phyloP scores from a whole-genome alignment of 53 echinoderm and acorn worm genomes.

The Holothuria scabra region DNA sequence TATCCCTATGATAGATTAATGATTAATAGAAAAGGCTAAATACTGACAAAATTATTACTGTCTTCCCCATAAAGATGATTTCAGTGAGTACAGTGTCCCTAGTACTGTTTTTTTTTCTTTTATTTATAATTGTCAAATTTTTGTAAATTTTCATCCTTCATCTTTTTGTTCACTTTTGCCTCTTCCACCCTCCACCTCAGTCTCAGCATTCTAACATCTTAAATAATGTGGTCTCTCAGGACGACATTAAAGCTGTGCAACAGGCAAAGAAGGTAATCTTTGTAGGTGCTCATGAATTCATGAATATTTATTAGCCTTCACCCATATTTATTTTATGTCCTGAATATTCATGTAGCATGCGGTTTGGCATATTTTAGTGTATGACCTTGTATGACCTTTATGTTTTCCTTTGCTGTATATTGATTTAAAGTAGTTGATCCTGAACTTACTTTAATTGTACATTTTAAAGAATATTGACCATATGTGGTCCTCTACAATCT shows the following conservation, averaged over 20 bases:
- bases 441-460: too few relatives aligned
- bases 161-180: conserved; percentile 16
- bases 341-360: conserved; percentile 19
- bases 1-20: too few relatives aligned
- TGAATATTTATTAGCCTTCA: not conserved
- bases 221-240: conserved; percentile 36
- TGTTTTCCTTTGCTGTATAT: not conserved
- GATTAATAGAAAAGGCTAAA: too few relatives aligned
- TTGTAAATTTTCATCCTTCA: too few relatives aligned
- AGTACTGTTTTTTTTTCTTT: too few relatives aligned
- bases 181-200: conserved; percentile 23
- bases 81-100: too few relatives aligned
- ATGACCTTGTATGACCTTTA: too few relatives aligned
- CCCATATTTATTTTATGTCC: not conserved
- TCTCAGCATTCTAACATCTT: conserved; percentile 35
- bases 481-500: too few relatives aligned
- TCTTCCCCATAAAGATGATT: too few relatives aligned
- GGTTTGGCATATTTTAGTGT: not conserved
- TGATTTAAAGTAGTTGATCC: not conserved
- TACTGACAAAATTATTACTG: too few relatives aligned
- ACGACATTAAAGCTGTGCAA: conserved; percentile 32
- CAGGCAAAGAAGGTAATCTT: conserved; percentile 32
- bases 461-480: too few relatives aligned
- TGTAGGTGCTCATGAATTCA: not conserved
- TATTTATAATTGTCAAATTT: too few relatives aligned